Evolutionary conservation across 2,113 vertebrate genomes (phyloP).

Genomic region (Callipepla californica): DNA sequence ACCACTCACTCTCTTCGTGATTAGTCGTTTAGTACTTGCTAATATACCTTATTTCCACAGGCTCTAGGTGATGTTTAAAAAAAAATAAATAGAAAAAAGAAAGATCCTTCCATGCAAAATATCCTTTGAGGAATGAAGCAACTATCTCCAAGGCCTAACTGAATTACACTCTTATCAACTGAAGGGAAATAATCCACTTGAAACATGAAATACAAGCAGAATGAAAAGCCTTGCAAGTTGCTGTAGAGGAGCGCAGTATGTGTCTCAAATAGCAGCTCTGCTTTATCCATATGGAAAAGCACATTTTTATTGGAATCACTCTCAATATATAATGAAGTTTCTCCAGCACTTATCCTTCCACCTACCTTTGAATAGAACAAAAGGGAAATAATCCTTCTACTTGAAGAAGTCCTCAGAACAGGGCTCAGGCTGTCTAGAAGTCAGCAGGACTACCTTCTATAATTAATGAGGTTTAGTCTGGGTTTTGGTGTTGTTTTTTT

Average conservation of each 20-base stretch:
- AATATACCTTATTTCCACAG: conserved; percentile 64
- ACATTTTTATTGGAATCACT: conserved; percentile 55
- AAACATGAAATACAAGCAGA: conserved; percentile 9
- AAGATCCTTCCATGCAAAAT: conserved; percentile 65
- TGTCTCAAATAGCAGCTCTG: conserved; percentile 23
- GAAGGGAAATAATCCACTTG: conserved; percentile 61
- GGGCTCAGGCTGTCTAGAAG: not conserved
- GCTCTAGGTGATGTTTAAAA: conserved; percentile 19
- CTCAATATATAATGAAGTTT: conserved; percentile 9
- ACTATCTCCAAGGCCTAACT: conserved; percentile 62
- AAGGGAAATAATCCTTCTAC: conserved; percentile 34
- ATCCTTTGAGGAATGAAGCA: conserved; percentile 61
- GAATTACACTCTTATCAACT: conserved; percentile 67
- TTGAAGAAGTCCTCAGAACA: not conserved
- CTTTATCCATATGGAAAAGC: conserved; percentile 49
- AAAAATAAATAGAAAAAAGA: not conserved
- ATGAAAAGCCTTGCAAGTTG: conserved; percentile 48
- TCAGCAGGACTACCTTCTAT: not conserved
- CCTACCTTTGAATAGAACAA: not conserved
- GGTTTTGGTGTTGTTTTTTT: not conserved
- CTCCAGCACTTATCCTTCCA: conserved; percentile 23
- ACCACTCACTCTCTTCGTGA: not conserved
- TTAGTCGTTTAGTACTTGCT: conserved; percentile 64
- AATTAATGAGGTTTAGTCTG: not conserved
- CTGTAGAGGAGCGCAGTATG: conserved; percentile 16